phyloP scores from a whole-genome alignment of 2,888 invertebrate species.

The Gnatocerus cornutus region DNA sequence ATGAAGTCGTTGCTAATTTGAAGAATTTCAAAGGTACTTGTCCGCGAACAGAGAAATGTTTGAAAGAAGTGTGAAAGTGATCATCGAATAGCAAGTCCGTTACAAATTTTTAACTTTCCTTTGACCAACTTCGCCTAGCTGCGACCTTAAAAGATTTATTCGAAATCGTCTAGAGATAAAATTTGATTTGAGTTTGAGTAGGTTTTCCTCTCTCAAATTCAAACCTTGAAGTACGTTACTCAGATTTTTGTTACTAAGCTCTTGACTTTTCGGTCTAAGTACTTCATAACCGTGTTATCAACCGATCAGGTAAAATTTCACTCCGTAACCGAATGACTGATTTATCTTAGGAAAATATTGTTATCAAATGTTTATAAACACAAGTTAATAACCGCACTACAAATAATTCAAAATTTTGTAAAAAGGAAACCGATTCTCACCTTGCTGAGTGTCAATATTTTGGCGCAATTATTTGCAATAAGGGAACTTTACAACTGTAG shows the following conservation, averaged over 20 bases:
- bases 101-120: conserved; percentile 48
- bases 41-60: conserved; percentile 38
- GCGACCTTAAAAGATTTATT: conserved; percentile 32
- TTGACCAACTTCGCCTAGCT: conserved; percentile 38
- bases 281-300: conserved; percentile 12
- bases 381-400: too few species aligned
- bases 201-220: too few species aligned
- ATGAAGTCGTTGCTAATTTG: conserved; percentile 31
- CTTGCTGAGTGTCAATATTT: neutral
- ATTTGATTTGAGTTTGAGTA: too few species aligned
- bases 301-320: conserved; percentile 14
- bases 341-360: conserved; percentile 6
- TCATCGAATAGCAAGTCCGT: conserved; percentile 48
- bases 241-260: neutral
- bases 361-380: conserved; percentile 13
- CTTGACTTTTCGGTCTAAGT: conserved; percentile 15
- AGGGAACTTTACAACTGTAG: too few species aligned
- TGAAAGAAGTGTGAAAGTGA: conserved; percentile 45
- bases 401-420: too few species aligned
- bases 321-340: conserved; percentile 13
- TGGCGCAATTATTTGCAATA: neutral
- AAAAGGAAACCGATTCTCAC: too few species aligned
- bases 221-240: too few species aligned
- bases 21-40: neutral
- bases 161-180: neutral